These are phyloP conservation scores for Marisa cornuarietis DNA, from an alignment of 1,140 invertebrate species.

Conservation along the genomic window DNA sequence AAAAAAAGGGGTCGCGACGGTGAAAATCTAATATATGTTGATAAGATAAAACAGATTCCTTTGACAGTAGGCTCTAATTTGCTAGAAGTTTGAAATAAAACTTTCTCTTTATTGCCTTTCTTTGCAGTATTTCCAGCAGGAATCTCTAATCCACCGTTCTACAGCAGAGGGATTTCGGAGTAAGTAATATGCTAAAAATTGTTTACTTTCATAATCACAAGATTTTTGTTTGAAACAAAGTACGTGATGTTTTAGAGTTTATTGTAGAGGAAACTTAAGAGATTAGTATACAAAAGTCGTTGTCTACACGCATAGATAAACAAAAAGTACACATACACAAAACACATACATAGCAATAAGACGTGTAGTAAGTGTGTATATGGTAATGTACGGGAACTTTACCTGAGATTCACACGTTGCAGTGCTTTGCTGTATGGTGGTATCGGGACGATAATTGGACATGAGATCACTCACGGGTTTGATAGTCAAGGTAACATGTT, in stretches of 20 bases:
- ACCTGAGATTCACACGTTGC: background rate
- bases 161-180: conserved; percentile 67
- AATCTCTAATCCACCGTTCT: conserved; percentile 73
- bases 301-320: background rate
- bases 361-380: background rate
- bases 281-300: background rate
- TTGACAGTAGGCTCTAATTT: too few relatives aligned
- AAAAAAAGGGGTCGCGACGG: too few relatives aligned
- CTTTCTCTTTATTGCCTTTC: background rate
- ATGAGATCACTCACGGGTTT: conserved; percentile 73
- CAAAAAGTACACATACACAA: too few relatives aligned
- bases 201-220: background rate
- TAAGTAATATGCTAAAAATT: conserved; percentile 46
- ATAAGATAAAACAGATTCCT: too few relatives aligned
- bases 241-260: background rate
- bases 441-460: conserved; percentile 73
- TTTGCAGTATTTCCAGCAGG: conserved; percentile 70
- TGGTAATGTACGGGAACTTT: background rate
- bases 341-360: too few relatives aligned
- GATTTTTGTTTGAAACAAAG: background rate
- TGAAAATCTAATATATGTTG: too few relatives aligned
- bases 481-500: conserved; percentile 66
- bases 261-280: background rate
- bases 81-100: too few relatives aligned
- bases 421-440: conserved; percentile 72